Conservation (phyloP, 92 coral and sea anemone species). For the Parazoanthus darwini region DNA sequence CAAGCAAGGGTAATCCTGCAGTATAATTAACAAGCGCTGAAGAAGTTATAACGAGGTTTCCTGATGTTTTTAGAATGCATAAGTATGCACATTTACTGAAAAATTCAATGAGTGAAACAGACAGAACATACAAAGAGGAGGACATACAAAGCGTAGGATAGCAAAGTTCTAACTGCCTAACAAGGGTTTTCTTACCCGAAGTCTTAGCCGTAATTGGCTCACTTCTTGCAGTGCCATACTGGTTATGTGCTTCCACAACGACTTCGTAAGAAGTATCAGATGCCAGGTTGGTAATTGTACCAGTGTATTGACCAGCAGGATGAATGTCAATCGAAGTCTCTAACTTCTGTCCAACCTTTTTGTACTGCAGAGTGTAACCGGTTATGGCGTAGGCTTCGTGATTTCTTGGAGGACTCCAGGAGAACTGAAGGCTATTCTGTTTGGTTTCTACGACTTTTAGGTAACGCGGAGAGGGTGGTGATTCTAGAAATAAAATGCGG, state of each 20-base stretch:
- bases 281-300: constrained; percentile 25
- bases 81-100: no score
- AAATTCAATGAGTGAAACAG: no score
- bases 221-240: constrained; percentile 39
- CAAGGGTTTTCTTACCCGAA: constrained; percentile 2
- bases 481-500: not conserved
- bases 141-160: not conserved
- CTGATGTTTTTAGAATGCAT: no score
- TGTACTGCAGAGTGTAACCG: constrained; percentile 46
- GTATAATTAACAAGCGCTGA: no score
- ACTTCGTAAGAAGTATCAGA: constrained; percentile 47
- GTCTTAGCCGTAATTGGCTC: constrained; percentile 16
- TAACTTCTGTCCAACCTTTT: constrained; percentile 15
- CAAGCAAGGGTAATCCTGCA: no score
- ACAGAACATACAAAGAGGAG: no score
- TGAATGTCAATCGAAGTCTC: not conserved
- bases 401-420: constrained; percentile 41
- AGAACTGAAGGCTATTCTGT: constrained; percentile 1
- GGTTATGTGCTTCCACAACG: constrained; percentile 33
- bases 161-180: not conserved
- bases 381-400: constrained; percentile 33
- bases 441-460: constrained; percentile 5
- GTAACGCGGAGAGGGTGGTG: constrained; percentile 21
- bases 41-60: no score
- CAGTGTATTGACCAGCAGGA: not conserved